A percentile compares a stretch with the other conserved stretches of the same genome.
phyloP scores from a whole-genome alignment of 2,797 vertebrate genomes.

The Sphenopsis melanotis region DNA sequence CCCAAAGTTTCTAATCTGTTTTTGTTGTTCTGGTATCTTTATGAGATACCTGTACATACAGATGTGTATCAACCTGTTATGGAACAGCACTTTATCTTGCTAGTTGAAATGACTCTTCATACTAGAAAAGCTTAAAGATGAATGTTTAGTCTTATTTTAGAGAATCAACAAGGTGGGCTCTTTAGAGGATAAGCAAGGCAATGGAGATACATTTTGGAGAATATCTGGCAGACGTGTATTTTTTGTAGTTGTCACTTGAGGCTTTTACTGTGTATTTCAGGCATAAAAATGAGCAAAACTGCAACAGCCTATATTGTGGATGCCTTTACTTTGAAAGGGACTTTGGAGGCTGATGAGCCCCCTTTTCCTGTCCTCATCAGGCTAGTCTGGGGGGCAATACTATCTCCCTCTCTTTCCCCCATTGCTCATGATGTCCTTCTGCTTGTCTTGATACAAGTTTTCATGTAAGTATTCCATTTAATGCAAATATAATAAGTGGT shows the following conservation, averaged over 20 bases:
- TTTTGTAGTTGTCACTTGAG: not conserved
- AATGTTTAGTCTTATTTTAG: not conserved
- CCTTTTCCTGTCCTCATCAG: not conserved
- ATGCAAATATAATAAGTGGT: not conserved
- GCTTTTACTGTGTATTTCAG: not conserved
- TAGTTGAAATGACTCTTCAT: not conserved
- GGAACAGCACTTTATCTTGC: not conserved
- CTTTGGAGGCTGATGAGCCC: not conserved
- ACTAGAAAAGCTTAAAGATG: not conserved
- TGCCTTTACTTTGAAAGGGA: not conserved
- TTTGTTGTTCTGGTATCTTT: not conserved
- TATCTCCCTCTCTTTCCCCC: not conserved
- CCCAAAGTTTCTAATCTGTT: not conserved
- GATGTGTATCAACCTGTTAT: not conserved
- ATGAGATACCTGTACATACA: not conserved
- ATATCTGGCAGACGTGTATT: not conserved
- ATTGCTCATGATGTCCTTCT: not conserved
- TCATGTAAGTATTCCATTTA: not conserved
- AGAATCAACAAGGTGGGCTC: not conserved
- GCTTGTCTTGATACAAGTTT: not conserved
- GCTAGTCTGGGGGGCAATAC: not conserved
- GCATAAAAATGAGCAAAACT: not conserved
- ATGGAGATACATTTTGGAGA: not conserved
- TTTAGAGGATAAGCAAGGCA: not conserved
- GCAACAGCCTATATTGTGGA: not conserved